A percentile compares a stretch with the other conserved stretches of the same genome.
Conservation (phyloP, 2,888 invertebrate genomes). For the Xanthorhoe spadicearia region DNA sequence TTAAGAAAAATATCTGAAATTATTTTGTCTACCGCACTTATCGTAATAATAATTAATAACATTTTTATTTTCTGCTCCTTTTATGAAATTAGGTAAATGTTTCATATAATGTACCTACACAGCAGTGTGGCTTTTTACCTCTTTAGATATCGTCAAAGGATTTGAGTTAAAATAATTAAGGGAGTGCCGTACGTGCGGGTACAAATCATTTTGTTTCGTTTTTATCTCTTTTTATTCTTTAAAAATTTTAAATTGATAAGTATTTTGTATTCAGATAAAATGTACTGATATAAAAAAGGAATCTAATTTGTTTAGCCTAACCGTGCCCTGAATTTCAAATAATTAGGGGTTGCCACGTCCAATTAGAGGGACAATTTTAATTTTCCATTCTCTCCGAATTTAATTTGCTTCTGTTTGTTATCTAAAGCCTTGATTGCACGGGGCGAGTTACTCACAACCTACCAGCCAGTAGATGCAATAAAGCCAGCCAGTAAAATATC, state of each 20-base stretch:
- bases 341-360: slow-evolving; percentile 40
- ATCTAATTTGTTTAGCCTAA: slow-evolving; percentile 18
- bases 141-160: too few species aligned
- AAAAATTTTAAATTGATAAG: not conserved
- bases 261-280: not conserved
- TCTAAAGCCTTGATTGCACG: slow-evolving; percentile 14
- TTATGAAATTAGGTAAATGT: too few species aligned
- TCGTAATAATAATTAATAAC: too few species aligned
- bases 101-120: too few species aligned
- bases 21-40: too few species aligned
- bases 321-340: slow-evolving; percentile 37
- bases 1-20: too few species aligned
- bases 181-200: not conserved
- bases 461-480: not conserved
- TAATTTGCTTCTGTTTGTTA: slow-evolving; percentile 35
- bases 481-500: too few species aligned
- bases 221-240: not conserved
- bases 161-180: too few species aligned
- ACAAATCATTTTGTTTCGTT: not conserved
- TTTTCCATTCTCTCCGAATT: slow-evolving; percentile 38
- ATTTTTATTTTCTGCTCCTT: too few species aligned
- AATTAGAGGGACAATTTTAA: slow-evolving; percentile 45
- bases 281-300: slow-evolving; percentile 18
- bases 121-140: too few species aligned
- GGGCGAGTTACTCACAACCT: not conserved